phyloP scores from a whole-genome alignment of 2,888 invertebrate species.

The Ophion costatus region DNA sequence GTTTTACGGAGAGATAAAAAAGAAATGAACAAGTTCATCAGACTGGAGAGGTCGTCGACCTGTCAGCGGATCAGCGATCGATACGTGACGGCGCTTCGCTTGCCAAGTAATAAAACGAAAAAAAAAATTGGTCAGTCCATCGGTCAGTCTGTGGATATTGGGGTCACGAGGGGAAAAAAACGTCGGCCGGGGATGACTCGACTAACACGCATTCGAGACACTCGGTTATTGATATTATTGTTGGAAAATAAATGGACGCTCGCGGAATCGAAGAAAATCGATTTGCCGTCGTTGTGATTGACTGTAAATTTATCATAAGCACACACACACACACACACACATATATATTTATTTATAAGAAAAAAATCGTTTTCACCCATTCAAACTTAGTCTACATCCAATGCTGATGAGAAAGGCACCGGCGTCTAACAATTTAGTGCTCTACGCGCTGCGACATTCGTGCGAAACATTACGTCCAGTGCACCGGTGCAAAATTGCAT shows the following conservation, averaged over 20 bases:
- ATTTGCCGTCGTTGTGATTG: background rate
- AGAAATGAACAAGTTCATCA: conserved; percentile 21
- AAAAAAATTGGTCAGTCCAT: conserved; percentile 52
- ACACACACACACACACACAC: background rate
- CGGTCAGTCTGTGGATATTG: conserved; percentile 46
- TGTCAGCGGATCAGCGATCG: conserved; percentile 63
- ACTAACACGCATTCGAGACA: conserved; percentile 36
- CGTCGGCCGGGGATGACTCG: background rate
- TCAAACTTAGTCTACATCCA: conserved; percentile 4
- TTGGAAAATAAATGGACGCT: conserved; percentile 10
- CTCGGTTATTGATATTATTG: conserved; percentile 28
- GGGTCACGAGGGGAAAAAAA: conserved; percentile 54
- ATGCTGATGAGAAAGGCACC: conserved; percentile 8
- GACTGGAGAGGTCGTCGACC: conserved; percentile 66
- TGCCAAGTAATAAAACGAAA: conserved; percentile 16
- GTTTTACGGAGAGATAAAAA: conserved; percentile 3
- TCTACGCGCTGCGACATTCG: conserved; percentile 44
- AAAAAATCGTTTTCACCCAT: background rate
- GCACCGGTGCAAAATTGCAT: conserved; percentile 28
- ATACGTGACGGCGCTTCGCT: conserved; percentile 56
- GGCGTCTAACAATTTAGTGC: conserved; percentile 1
- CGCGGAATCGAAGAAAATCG: conserved; percentile 5
- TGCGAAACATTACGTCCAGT: conserved; percentile 39
- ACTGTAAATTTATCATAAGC: conserved; percentile 9
- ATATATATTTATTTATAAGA: no score